These are phyloP conservation scores for Struthio camelus DNA, from an alignment of 2,113 vertebrate genomes.

Conservation along the genomic window DNA sequence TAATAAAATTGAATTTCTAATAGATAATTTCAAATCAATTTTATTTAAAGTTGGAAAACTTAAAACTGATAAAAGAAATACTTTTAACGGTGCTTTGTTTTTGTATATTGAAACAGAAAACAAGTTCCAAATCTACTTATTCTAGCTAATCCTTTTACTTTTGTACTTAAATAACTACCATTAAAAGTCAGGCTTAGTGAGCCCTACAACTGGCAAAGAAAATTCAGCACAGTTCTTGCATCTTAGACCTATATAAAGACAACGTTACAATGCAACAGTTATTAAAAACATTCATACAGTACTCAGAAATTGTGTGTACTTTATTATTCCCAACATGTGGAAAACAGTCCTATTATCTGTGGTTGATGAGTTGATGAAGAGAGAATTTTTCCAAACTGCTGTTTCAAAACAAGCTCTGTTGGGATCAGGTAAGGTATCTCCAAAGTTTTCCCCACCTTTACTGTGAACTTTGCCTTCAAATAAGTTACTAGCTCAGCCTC, in stretches of 20 bases:
- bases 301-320: not conserved
- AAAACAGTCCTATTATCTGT: not conserved
- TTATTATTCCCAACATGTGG: not conserved
- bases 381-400: not conserved
- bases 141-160: not conserved
- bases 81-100: not conserved
- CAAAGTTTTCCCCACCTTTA: not conserved
- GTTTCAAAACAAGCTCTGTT: not conserved
- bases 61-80: not conserved
- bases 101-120: not conserved
- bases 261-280: not conserved
- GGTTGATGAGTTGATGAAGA: not conserved
- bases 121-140: not conserved
- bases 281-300: not conserved
- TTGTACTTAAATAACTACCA: not conserved
- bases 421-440: not conserved
- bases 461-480: not conserved
- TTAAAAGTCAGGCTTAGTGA: not conserved
- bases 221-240: not conserved
- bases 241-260: not conserved
- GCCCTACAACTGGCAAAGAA: not conserved
- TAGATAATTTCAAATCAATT: not conserved
- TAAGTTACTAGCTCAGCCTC: not conserved
- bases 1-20: not conserved
- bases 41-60: not conserved